A percentile compares a stretch with the other conserved stretches of the same genome.
Evolutionary conservation across 2,888 invertebrate species (phyloP).

Genomic region (Pseudococcus longispinus): DNA sequence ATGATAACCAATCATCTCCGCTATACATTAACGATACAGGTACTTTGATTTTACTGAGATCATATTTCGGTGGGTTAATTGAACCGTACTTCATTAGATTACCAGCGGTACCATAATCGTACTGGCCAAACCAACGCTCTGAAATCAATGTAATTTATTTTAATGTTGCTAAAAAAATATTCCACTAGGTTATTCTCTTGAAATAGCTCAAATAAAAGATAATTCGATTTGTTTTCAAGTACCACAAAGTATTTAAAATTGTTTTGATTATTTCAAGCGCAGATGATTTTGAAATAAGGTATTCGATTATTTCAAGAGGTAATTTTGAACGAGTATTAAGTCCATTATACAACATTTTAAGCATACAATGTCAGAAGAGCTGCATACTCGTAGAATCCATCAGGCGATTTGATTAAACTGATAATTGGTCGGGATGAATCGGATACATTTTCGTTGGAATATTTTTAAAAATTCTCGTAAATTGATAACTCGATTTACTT

Average conservation of each 20-base stretch:
- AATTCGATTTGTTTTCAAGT: neutral
- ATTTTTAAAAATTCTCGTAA: too few relatives aligned
- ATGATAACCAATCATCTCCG: constrained; percentile 77
- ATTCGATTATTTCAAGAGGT: too few relatives aligned
- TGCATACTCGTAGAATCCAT: neutral
- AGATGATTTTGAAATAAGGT: too few relatives aligned
- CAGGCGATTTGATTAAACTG: neutral
- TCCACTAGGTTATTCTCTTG: neutral
- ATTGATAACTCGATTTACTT: too few relatives aligned
- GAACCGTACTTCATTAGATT: constrained; percentile 68
- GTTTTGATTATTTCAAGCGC: neutral
- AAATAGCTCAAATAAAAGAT: neutral
- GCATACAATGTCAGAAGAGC: neutral
- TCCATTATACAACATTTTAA: too few relatives aligned
- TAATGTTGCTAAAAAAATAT: neutral
- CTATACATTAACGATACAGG: constrained; percentile 73
- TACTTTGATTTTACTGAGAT: constrained; percentile 68
- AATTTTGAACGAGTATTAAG: too few relatives aligned
- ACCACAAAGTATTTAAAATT: neutral
- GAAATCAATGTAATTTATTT: neutral
- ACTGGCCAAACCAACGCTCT: constrained; percentile 68
- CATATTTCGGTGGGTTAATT: constrained; percentile 70
- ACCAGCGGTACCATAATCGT: constrained; percentile 71
- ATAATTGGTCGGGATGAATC: neutral
- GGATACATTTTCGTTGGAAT: too few relatives aligned